Evolutionary conservation across 2,797 vertebrate genomes (phyloP), one percentile per base, ranked within the genome.

Genomic region (Phrynocephalus guinanensis): DNA sequence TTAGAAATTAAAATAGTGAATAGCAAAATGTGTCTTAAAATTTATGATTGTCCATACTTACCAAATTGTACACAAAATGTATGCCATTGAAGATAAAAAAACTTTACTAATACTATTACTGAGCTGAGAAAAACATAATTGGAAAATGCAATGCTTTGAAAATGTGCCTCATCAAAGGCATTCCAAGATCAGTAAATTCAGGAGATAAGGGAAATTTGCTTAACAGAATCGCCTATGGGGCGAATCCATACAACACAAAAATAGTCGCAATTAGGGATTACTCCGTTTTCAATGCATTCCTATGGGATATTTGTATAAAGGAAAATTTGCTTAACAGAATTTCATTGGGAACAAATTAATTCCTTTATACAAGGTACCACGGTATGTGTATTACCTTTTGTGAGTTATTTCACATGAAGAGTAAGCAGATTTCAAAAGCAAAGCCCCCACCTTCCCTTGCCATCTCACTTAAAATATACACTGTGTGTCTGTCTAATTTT

Each of bases 401-500:
- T 33, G 24, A 79, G 16, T 4, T 84, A 68, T 60, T 28, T 13
- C 83, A 52, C 26, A 70, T 22, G 8, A 67, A 82, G 22, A 73
- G 2, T 73, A 28, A 63, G 72, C 60, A n/a, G 8, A 77, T 67
- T 73, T 0, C 0, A 0, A 0, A 11, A 8, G 80, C 85, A 86
- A 82, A 81, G 78, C 68, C 77, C 89, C 82, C 77, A 89, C 80
- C 0, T 30, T 75, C 16, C 90, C 85, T 73, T 76, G 28, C 67
- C 38, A 87, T 71, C 84, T 87, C 10, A 9, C 52, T 94, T 91
- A 93, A 92, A 67, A 56, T 26, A 44, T n/a, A 44, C 8, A 26
- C 38, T 44, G 38, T 44, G 38, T 76, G 24, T 76, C 73, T 20
- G 18, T 48, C 48, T 76, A 22, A 89, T 88, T 86, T 93, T 88